Base-by-base conservation (phyloP, 92 coral and sea anemone species). In the Porites evermanni region DNA sequence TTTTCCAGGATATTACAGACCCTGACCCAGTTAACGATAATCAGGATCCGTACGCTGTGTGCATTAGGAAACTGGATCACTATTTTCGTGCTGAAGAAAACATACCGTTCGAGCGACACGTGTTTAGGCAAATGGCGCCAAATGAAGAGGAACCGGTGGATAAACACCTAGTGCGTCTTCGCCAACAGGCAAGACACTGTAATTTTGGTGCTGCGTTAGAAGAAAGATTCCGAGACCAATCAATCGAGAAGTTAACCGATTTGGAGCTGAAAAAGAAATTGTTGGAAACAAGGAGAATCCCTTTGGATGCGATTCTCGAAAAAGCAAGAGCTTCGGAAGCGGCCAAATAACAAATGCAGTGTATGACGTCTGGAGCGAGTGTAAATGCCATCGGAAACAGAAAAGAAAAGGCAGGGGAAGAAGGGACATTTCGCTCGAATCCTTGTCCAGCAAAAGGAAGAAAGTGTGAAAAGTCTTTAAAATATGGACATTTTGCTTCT, bases 101-200 rank as follows among this genome's bases (percentile, higher is more conserved):
- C 67, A 20, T 80, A 58, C 83, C 83, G 3, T 89, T 78, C 50
- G 92, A 92, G 80, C 74, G 95, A 32, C 95, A 89, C 72, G 79
- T 89, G 52, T 92, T 92, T 50, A 81, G 91, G 21, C 81, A 81
- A 4, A 74, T 89, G 78, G 66, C 65, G 61, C 79, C 70, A 7
- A 75, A 17, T 1, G 85, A 92, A n/a, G 89, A 70, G 1, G 93
- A 92, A 67, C 72, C 95, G 23, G 91, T 85, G 38, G 93, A 92
- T 75, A 92, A 87, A 20, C 84, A 82, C 20, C 77, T 87, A 0
- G 77, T 84, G 21, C 89, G 80, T 52, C 70, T 82, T 20, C 75
- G 88, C n/a, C 85, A 79, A 53, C 95, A 92, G 76, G 91, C 93
- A 64, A 60, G 89, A 4, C 84, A 70, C 44, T 91, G 92, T 88